These are phyloP conservation scores for Verasper variegatus DNA, from an alignment of 2,113 vertebrate species.

Conservation along the genomic window DNA sequence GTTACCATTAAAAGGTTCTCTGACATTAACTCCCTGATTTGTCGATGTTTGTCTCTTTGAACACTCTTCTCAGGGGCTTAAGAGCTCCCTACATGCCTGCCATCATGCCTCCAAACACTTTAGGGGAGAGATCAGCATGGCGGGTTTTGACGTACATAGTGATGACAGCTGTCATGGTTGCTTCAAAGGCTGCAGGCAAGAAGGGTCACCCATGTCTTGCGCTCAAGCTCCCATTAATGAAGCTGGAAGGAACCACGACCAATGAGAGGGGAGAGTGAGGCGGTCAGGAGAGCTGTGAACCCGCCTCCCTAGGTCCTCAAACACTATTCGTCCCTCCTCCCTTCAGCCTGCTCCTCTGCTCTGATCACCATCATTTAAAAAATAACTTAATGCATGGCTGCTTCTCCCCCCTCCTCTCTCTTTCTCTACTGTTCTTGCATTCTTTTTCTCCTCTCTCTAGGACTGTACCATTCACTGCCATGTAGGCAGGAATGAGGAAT, in stretches of 20 bases:
- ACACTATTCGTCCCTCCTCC: constrained; percentile 45
- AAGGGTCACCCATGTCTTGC: constrained; percentile 46
- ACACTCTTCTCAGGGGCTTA: background rate
- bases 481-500: constrained; percentile 47
- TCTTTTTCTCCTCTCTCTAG: constrained; percentile 23
- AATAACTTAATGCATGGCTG: constrained; percentile 76
- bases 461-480: constrained; percentile 55
- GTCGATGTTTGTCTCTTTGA: background rate
- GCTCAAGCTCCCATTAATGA: constrained; percentile 40
- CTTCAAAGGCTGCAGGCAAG: constrained; percentile 52
- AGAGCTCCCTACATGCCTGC: constrained; percentile 5
- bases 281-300: constrained; percentile 62
- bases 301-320: constrained; percentile 39
- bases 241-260: constrained; percentile 40
- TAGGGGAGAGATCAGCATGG: constrained; percentile 16
- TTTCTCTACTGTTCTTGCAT: constrained; percentile 48
- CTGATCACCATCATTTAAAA: constrained; percentile 78
- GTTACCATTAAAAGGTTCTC: background rate
- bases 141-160: constrained; percentile 67
- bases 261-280: constrained; percentile 49
- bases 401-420: constrained; percentile 15
- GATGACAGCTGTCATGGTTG: constrained; percentile 76
- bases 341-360: constrained; percentile 56
- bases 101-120: constrained; percentile 17
- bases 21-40: background rate